Conservation (phyloP, 2,113 vertebrate genomes). For the Chionis minor region DNA sequence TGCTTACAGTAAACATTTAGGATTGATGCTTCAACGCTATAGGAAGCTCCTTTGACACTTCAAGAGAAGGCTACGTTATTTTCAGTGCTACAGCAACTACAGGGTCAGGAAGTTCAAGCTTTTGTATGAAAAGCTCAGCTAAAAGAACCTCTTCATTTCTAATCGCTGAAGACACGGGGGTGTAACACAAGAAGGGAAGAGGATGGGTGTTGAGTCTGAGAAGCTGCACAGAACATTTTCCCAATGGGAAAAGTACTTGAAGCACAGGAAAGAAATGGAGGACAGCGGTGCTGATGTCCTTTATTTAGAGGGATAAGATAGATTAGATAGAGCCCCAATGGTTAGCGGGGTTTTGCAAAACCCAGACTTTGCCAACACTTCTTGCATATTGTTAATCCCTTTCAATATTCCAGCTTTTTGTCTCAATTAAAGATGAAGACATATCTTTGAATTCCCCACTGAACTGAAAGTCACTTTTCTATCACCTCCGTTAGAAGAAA, state of each 20-base stretch:
- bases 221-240: background rate
- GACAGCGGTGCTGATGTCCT: too few relatives aligned
- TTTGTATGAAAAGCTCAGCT: background rate
- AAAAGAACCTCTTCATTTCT: background rate
- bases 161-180: too few relatives aligned
- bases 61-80: background rate
- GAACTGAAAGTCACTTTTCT: background rate
- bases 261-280: too few relatives aligned
- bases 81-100: background rate
- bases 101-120: background rate
- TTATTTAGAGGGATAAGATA: too few relatives aligned
- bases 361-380: background rate
- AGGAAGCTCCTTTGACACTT: background rate
- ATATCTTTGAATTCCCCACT: background rate
- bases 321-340: background rate
- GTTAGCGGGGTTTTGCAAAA: background rate
- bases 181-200: background rate
- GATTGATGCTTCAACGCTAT: background rate
- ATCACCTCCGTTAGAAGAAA: background rate
- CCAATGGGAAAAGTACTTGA: too few relatives aligned
- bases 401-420: background rate
- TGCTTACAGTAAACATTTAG: background rate
- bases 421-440: background rate
- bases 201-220: background rate
- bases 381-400: background rate